A percentile compares a stretch with the other conserved stretches of the same genome.
Evolutionary conservation across 2,113 vertebrate species (phyloP).

Genomic region (Aldabrachelys gigantea): DNA sequence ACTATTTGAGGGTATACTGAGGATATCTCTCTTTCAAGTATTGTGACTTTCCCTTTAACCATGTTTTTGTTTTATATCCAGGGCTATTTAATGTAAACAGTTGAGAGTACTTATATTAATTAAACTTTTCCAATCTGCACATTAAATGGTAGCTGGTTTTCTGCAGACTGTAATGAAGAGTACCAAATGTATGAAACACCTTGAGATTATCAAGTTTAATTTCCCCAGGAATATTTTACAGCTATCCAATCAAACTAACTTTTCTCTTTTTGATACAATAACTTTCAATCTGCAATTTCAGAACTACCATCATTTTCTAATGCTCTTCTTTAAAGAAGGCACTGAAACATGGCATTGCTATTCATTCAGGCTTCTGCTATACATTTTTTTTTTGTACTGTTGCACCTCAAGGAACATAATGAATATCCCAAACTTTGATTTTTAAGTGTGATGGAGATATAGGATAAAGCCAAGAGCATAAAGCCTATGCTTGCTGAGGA

Average conservation of each 20-base stretch:
- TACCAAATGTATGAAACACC: slow-evolving; percentile 47
- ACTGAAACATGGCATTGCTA: neutral
- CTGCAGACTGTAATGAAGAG: slow-evolving; percentile 69
- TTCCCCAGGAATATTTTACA: slow-evolving; percentile 73
- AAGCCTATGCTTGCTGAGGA: neutral
- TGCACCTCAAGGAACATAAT: neutral
- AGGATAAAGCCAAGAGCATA: neutral
- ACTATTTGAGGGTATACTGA: neutral
- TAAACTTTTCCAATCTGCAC: slow-evolving; percentile 63
- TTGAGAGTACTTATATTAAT: slow-evolving; percentile 73
- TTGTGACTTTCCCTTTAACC: neutral
- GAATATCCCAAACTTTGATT: slow-evolving; percentile 24
- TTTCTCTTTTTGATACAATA: slow-evolving; percentile 60
- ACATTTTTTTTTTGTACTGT: neutral
- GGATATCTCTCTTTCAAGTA: neutral
- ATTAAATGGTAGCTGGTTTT: slow-evolving; percentile 59
- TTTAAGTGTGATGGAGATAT: neutral
- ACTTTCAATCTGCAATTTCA: slow-evolving; percentile 67
- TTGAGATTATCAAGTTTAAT: slow-evolving; percentile 74
- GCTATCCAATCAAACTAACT: slow-evolving; percentile 63
- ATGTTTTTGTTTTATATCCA: slow-evolving; percentile 25
- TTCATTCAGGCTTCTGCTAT: neutral
- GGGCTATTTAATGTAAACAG: slow-evolving; percentile 28
- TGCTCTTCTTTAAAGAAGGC: neutral
- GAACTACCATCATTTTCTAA: slow-evolving; percentile 26